phyloP scores from a whole-genome alignment of 2,797 vertebrate genomes.

The Hylomyscus alleni region DNA sequence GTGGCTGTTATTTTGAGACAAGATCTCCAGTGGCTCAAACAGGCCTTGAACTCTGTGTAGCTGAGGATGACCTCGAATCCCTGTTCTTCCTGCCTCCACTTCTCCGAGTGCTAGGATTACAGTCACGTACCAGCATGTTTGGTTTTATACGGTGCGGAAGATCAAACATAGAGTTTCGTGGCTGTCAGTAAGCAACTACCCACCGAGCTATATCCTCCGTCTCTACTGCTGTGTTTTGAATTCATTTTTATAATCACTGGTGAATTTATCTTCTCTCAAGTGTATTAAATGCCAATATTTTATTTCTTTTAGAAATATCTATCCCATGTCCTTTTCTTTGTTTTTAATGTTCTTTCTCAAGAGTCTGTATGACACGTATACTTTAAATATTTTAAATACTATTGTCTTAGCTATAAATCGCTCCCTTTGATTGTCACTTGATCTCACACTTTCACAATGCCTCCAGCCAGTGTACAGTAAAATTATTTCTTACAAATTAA shows the following conservation, averaged over 20 bases:
- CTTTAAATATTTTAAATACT: conserved; percentile 36
- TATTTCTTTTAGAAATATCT: not conserved
- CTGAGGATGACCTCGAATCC: not conserved
- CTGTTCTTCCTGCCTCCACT: not conserved
- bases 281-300: not conserved
- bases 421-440: conserved; percentile 27
- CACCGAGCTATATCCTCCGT: not conserved
- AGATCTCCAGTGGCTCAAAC: not conserved
- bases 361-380: not conserved
- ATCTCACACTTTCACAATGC: not conserved
- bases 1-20: not conserved
- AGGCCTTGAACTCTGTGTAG: not conserved
- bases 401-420: not conserved
- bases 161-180: not conserved
- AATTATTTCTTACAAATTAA: conserved; percentile 22
- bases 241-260: not conserved
- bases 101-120: not conserved
- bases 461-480: not conserved
- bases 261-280: conserved; percentile 8
- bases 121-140: not conserved
- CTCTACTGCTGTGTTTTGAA: not conserved
- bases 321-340: not conserved
- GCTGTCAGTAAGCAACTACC: not conserved
- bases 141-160: not conserved
- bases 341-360: conserved; percentile 38